These are phyloP conservation scores for Phenganax subtilis DNA, from an alignment of 92 coral and sea anemone genomes.

Conservation along the genomic window DNA sequence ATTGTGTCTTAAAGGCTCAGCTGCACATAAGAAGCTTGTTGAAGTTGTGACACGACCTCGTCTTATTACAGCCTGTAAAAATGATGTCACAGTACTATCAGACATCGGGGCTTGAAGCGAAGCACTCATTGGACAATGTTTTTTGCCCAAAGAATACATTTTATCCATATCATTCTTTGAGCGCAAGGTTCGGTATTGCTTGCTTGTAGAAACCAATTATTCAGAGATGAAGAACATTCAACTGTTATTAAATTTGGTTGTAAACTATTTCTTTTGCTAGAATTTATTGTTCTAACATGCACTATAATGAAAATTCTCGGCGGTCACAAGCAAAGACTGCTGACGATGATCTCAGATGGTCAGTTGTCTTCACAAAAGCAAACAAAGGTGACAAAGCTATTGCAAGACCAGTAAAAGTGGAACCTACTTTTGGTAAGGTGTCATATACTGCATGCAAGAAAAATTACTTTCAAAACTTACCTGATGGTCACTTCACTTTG, in stretches of 20 bases:
- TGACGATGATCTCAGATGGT: neutral
- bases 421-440: neutral
- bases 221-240: too few relatives aligned
- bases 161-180: slow-evolving; percentile 42
- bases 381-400: neutral
- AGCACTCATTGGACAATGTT: slow-evolving; percentile 37
- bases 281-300: neutral
- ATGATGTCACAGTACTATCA: slow-evolving; percentile 38
- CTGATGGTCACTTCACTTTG: neutral
- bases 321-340: slow-evolving; percentile 1
- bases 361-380: slow-evolving; percentile 5
- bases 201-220: too few relatives aligned
- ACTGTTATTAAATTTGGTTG: too few relatives aligned
- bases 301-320: neutral
- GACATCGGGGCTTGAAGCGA: slow-evolving; percentile 43
- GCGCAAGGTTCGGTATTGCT: slow-evolving; percentile 23
- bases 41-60: slow-evolving; percentile 40
- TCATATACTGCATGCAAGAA: neutral
- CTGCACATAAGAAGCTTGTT: slow-evolving; percentile 32
- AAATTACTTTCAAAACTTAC: too few relatives aligned
- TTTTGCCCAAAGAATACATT: slow-evolving; percentile 38
- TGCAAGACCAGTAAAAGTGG: neutral
- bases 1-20: slow-evolving; percentile 21
- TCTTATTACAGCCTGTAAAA: slow-evolving; percentile 32
- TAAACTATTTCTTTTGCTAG: neutral